Conservation (phyloP, 1,140 invertebrate species). For the Brachystomella parvula region DNA sequence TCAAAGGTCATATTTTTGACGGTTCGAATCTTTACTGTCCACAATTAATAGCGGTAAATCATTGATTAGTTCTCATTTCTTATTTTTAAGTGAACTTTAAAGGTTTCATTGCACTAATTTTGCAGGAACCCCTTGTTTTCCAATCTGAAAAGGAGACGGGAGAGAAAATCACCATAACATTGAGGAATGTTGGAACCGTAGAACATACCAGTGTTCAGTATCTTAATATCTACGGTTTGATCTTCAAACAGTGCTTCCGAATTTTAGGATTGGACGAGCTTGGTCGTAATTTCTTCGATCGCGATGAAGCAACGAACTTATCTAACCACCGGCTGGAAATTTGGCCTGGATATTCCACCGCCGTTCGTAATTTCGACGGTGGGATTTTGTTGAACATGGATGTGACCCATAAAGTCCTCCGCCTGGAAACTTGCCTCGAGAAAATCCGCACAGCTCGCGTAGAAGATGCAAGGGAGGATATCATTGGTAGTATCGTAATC, state of each 20-base stretch:
- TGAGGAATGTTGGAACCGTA: slow-evolving; percentile 14
- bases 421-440: slow-evolving; percentile 44
- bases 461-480: slow-evolving; percentile 22
- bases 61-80: not conserved
- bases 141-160: not conserved
- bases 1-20: slow-evolving; percentile 44
- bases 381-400: slow-evolving; percentile 39
- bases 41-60: not conserved
- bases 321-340: slow-evolving; percentile 41
- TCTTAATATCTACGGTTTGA: slow-evolving; percentile 16
- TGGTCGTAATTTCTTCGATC: slow-evolving; percentile 46
- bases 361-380: slow-evolving; percentile 40
- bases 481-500: slow-evolving; percentile 26
- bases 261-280: slow-evolving; percentile 45
- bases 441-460: slow-evolving; percentile 39
- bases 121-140: not conserved
- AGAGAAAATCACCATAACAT: not conserved
- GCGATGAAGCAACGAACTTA: slow-evolving; percentile 42
- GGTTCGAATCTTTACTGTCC: slow-evolving; percentile 28
- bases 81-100: not conserved
- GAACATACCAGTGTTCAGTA: not conserved
- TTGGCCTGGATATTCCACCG: slow-evolving; percentile 41
- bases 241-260: slow-evolving; percentile 3
- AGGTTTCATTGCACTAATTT: not conserved
- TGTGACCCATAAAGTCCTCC: slow-evolving; percentile 39